Conservation (phyloP, 1,140 invertebrate species). For the Brachionus paranguensis region DNA sequence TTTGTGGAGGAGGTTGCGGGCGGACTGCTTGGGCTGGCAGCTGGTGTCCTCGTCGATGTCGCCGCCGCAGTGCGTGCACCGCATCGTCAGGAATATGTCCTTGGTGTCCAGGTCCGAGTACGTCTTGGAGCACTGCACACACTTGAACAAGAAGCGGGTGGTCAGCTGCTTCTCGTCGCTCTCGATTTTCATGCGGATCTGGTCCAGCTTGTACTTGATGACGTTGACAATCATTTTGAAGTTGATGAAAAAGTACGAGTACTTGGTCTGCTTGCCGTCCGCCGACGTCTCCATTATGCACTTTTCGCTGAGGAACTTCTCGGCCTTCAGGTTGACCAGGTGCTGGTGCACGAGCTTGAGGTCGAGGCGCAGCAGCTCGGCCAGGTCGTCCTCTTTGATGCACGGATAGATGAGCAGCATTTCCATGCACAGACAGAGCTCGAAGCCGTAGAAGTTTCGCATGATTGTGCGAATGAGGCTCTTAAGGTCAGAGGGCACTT, state of each 20-base stretch:
- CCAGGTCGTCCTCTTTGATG: constrained; percentile 30
- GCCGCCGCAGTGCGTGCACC: neutral
- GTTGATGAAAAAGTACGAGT: constrained; percentile 13
- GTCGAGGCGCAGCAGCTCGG: constrained; percentile 27
- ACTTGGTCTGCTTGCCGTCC: constrained; percentile 26
- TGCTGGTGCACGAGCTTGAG: constrained; percentile 8
- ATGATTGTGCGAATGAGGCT: constrained; percentile 19
- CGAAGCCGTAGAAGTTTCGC: constrained; percentile 28
- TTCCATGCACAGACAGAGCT: constrained; percentile 29
- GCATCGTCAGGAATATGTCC: constrained; percentile 32
- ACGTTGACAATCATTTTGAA: constrained; percentile 38
- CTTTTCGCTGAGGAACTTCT: constrained; percentile 20
- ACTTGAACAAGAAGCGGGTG: neutral
- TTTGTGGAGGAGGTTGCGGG: constrained; percentile 4
- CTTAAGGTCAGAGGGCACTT: neutral
- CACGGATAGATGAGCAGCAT: constrained; percentile 30
- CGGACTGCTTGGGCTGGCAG: neutral
- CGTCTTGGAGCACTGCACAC: neutral
- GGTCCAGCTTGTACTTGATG: constrained; percentile 30
- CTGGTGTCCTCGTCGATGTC: constrained; percentile 32
- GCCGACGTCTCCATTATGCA: neutral
- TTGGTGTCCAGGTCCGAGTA: constrained; percentile 35
- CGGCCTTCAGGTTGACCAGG: constrained; percentile 14
- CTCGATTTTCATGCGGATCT: constrained; percentile 3
- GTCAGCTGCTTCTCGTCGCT: constrained; percentile 14